phyloP scores from a whole-genome alignment of 2,797 vertebrate genomes.

The Poliocrania exsul region DNA sequence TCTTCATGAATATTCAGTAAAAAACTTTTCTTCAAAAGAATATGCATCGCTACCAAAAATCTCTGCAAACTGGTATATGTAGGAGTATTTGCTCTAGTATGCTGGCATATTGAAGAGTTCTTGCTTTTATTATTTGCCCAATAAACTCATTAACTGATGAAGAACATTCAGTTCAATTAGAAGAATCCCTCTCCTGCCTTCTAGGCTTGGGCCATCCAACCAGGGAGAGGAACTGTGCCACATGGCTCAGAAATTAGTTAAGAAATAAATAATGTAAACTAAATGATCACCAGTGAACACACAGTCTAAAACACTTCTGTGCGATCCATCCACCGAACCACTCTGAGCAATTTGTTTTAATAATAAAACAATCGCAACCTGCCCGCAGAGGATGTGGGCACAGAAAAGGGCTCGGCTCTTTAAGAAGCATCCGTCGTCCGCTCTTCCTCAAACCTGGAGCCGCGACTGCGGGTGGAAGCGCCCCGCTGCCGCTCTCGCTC shows the following conservation, averaged over 20 bases:
- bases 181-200: background rate
- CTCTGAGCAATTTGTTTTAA: accelerated
- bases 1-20: constrained; percentile 52
- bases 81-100: background rate
- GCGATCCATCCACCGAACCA: background rate
- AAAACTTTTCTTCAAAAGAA: constrained; percentile 29
- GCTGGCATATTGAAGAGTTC: background rate
- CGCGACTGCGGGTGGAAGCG: too few relatives aligned
- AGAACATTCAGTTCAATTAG: background rate
- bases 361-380: too few relatives aligned
- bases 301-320: accelerated
- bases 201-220: background rate
- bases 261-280: background rate
- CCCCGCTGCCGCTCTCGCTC: background rate
- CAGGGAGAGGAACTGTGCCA: background rate
- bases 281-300: background rate
- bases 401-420: background rate
- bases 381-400: too few relatives aligned
- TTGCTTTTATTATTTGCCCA: constrained; percentile 25
- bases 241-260: background rate
- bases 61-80: background rate
- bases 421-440: background rate
- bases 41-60: background rate
- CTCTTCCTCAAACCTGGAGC: background rate
- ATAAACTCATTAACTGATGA: constrained; percentile 20